These are phyloP conservation scores for Empidonax alnorum DNA, from an alignment of 2,113 vertebrate genomes.

Conservation along the genomic window DNA sequence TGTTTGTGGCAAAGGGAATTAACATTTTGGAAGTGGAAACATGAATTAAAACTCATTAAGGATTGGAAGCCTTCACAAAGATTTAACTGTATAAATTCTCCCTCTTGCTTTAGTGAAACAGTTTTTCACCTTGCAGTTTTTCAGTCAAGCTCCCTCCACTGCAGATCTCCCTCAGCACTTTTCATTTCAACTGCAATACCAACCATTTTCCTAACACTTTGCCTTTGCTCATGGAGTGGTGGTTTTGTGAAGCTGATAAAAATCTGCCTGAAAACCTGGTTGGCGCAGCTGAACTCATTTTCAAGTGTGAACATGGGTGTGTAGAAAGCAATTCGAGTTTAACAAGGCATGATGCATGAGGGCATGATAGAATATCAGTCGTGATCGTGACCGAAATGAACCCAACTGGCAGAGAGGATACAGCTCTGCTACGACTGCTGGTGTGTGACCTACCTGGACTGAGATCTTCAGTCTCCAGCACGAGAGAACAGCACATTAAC, in stretches of 20 bases:
- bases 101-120: background rate
- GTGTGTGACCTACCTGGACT: slow-evolving; percentile 46
- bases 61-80: background rate
- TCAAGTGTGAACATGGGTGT: slow-evolving; percentile 57
- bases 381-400: slow-evolving; percentile 30
- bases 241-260: slow-evolving; percentile 59
- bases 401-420: background rate
- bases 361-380: slow-evolving; percentile 24
- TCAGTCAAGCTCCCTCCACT: background rate
- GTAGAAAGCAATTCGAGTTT: slow-evolving; percentile 65
- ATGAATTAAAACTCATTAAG: background rate
- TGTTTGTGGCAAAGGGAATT: background rate
- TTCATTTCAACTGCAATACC: slow-evolving; percentile 1
- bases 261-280: slow-evolving; percentile 48
- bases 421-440: background rate
- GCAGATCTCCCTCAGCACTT: background rate
- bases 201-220: slow-evolving; percentile 14
- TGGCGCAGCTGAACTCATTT: slow-evolving; percentile 55
- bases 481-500: background rate
- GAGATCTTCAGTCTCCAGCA: slow-evolving; percentile 5
- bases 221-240: slow-evolving; percentile 11
- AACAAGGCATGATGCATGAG: slow-evolving; percentile 59
- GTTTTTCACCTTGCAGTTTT: slow-evolving; percentile 7
- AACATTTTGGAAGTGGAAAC: background rate
- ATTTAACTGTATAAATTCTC: background rate